A percentile compares a stretch with the other conserved stretches of the same genome.
These are phyloP conservation scores for Rhagoletis pomonella DNA, from an alignment of 1,140 invertebrate genomes.

Conservation along the genomic window DNA sequence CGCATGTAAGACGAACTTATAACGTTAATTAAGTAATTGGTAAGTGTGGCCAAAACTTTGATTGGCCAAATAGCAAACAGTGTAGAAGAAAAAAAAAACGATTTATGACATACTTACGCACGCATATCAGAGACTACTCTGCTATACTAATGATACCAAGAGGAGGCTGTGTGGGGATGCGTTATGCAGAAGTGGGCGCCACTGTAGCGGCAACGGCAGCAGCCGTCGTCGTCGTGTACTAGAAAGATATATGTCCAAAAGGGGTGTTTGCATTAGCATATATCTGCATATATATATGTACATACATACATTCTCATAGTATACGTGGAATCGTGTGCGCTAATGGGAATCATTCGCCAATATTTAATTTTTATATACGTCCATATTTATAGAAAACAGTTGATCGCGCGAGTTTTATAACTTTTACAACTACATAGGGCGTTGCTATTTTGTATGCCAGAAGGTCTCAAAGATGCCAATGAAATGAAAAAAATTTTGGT, in stretches of 20 bases:
- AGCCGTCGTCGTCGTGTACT: no score
- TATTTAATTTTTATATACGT: conserved; percentile 33
- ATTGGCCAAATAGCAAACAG: conserved; percentile 36
- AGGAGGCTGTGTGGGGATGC: conserved; percentile 40
- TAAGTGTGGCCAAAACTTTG: conserved; percentile 21
- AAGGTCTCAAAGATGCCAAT: no score
- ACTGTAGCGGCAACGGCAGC: conserved; percentile 13
- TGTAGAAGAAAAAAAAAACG: conserved; percentile 2
- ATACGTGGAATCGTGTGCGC: conserved; percentile 41
- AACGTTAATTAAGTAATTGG: conserved; percentile 50
- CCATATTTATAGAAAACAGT: background rate
- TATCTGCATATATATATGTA: background rate
- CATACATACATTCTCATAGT: conserved; percentile 2
- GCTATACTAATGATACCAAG: conserved; percentile 15
- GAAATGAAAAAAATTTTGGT: no score
- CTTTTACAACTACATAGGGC: conserved; percentile 36
- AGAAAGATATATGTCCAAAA: conserved; percentile 3
- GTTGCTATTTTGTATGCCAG: conserved; percentile 16
- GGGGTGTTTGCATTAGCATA: background rate
- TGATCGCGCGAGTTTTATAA: conserved; percentile 17
- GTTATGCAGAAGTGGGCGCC: conserved; percentile 18
- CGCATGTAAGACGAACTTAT: conserved; percentile 44
- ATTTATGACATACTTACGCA: background rate
- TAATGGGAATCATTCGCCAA: conserved; percentile 36
- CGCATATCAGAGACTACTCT: background rate